phyloP scores from a whole-genome alignment of 2,797 vertebrate species.

The Takifugu rubripes region DNA sequence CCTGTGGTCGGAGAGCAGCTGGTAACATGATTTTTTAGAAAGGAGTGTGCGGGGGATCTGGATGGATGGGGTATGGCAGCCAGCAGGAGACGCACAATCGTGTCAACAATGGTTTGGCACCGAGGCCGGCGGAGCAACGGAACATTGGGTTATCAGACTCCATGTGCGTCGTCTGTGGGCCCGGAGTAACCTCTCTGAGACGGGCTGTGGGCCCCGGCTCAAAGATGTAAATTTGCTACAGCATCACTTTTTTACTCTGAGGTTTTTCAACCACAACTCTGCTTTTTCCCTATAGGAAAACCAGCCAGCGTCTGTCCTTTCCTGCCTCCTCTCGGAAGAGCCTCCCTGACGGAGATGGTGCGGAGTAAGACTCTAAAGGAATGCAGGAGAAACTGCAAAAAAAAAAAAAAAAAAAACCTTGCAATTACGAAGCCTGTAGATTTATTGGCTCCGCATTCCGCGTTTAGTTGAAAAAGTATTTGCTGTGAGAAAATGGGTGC shows the following conservation, averaged over 20 bases:
- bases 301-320: slow-evolving; percentile 40
- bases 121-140: slow-evolving; percentile 42
- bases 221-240: slow-evolving; percentile 40
- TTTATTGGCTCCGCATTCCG: slow-evolving; percentile 63
- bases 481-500: slow-evolving; percentile 47
- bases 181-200: slow-evolving; percentile 36
- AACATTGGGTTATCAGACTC: slow-evolving; percentile 47
- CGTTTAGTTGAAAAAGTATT: slow-evolving; percentile 54
- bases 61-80: slow-evolving; percentile 46
- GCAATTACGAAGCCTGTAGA: slow-evolving; percentile 67
- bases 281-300: slow-evolving; percentile 56
- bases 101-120: slow-evolving; percentile 63
- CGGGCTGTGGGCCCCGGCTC: slow-evolving; percentile 20
- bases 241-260: slow-evolving; percentile 35
- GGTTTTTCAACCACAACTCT: slow-evolving; percentile 43
- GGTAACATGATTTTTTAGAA: slow-evolving; percentile 68
- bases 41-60: slow-evolving; percentile 55
- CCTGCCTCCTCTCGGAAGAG: slow-evolving; percentile 49
- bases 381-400: slow-evolving; percentile 34
- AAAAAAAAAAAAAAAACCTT: slow-evolving; percentile 35
- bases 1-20: slow-evolving; percentile 70
- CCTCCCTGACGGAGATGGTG: slow-evolving; percentile 41
- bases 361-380: slow-evolving; percentile 58
- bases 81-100: slow-evolving; percentile 52
- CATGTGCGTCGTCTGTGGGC: slow-evolving; percentile 28